A percentile compares a stretch with the other conserved stretches of the same genome.
Evolutionary conservation across 2,888 invertebrate species (phyloP).

Genomic region (Ophioninae sp.): DNA sequence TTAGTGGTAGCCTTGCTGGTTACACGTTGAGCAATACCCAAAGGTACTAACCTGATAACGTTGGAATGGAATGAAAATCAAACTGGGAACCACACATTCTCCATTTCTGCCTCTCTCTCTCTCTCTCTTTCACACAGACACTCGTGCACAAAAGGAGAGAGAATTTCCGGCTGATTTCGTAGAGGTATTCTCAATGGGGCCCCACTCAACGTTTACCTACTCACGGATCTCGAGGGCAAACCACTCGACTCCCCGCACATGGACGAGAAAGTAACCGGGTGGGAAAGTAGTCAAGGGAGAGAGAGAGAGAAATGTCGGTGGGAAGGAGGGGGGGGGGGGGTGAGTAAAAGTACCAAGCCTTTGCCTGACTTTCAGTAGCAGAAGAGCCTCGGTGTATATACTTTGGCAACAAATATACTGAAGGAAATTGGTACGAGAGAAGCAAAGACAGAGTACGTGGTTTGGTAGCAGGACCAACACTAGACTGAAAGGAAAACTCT

Average conservation of each 20-base stretch:
- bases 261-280: slow-evolving; percentile 44
- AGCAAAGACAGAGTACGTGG: slow-evolving; percentile 40
- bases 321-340: slow-evolving; percentile 38
- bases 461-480: slow-evolving; percentile 53
- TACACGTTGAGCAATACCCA: neutral
- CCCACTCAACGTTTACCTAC: slow-evolving; percentile 63
- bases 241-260: slow-evolving; percentile 54
- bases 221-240: slow-evolving; percentile 55
- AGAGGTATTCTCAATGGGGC: slow-evolving; percentile 29
- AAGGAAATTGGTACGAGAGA: slow-evolving; percentile 32
- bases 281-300: neutral
- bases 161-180: slow-evolving; percentile 70
- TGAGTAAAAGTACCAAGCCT: slow-evolving; percentile 5
- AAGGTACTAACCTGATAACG: slow-evolving; percentile 28
- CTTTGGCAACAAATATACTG: slow-evolving; percentile 26
- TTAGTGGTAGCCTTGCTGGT: neutral
- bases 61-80: slow-evolving; percentile 41
- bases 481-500: slow-evolving; percentile 55
- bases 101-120: no score
- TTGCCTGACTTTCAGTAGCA: slow-evolving; percentile 39
- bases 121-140: neutral
- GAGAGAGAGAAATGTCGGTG: slow-evolving; percentile 26
- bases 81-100: slow-evolving; percentile 21
- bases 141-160: slow-evolving; percentile 14
- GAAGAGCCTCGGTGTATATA: slow-evolving; percentile 24